A percentile compares a stretch with the other conserved stretches of the same genome.
Evolutionary conservation across 1,140 invertebrate genomes (phyloP).

Genomic region (Philopotamus ludificatus): DNA sequence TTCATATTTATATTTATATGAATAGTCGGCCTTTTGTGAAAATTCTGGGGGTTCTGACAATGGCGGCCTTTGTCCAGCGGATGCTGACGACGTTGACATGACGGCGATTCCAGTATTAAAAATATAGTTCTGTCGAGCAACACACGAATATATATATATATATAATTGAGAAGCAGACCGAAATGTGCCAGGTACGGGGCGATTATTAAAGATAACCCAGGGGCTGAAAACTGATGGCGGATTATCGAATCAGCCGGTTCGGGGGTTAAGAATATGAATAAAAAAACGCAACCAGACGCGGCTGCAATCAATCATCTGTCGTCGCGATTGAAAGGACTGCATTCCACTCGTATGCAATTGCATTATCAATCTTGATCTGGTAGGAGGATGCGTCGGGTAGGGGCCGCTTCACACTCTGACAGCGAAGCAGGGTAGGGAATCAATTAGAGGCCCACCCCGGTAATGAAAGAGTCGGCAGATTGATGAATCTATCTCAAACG

Average conservation of each 20-base stretch:
- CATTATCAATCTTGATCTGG: slow-evolving; percentile 30
- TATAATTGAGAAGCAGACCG: not conserved
- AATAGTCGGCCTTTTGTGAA: slow-evolving; percentile 1
- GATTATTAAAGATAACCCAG: not conserved
- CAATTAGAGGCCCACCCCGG: slow-evolving; percentile 13
- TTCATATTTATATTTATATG: slow-evolving; percentile 5
- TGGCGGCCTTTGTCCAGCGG: not conserved
- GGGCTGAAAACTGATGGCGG: too few relatives aligned
- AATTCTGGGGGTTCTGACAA: not conserved
- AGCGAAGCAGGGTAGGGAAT: slow-evolving; percentile 10
- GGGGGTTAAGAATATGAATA: too few relatives aligned
- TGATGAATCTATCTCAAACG: slow-evolving; percentile 19
- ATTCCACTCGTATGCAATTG: slow-evolving; percentile 25
- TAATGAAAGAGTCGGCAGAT: slow-evolving; percentile 22
- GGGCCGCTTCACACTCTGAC: slow-evolving; percentile 6
- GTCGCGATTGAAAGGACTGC: slow-evolving; percentile 9
- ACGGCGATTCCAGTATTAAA: not conserved
- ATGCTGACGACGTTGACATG: not conserved
- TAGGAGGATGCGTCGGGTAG: not conserved
- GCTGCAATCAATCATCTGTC: not conserved
- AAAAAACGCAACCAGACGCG: not conserved
- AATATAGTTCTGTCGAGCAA: not conserved
- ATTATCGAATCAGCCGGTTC: too few relatives aligned
- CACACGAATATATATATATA: not conserved
- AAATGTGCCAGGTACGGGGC: not conserved